phyloP scores from a whole-genome alignment of 64 coral and sea anemone species.

The Montipora capricornis region DNA sequence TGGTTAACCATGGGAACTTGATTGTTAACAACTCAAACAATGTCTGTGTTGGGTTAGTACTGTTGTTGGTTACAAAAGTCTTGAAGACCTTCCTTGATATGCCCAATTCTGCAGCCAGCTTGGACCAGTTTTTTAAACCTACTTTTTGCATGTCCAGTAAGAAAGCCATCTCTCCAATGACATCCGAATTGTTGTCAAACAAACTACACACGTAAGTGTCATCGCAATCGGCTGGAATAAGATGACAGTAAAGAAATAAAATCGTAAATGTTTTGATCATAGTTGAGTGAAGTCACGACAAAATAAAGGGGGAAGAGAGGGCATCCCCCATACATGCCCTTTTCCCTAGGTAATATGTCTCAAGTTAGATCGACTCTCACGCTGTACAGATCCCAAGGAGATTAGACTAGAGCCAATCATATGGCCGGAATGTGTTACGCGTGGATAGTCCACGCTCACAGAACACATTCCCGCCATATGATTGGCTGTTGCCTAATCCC shows the following conservation, averaged over 20 bases:
- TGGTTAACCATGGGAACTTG: neutral
- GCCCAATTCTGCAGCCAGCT: neutral
- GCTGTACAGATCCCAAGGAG: too few relatives aligned
- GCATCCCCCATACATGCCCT: too few relatives aligned
- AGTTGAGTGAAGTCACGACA: too few relatives aligned
- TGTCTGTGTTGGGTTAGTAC: neutral
- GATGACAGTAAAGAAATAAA: neutral
- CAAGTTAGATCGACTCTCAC: too few relatives aligned
- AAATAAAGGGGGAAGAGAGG: too few relatives aligned
- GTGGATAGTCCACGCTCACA: too few relatives aligned
- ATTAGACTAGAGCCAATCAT: too few relatives aligned
- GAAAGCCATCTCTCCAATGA: constrained; percentile 19
- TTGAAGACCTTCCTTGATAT: neutral
- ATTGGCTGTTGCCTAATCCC: too few relatives aligned
- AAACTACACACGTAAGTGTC: neutral
- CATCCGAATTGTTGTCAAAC: constrained; percentile 28
- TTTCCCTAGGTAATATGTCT: too few relatives aligned
- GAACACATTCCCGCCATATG: too few relatives aligned
- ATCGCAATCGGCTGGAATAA: neutral
- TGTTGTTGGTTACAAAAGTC: neutral
- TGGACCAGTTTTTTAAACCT: neutral
- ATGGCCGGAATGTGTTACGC: too few relatives aligned
- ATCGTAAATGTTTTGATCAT: too few relatives aligned
- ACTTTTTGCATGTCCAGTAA: constrained; percentile 3
- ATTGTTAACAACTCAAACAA: constrained; percentile 9